These are phyloP conservation scores for Takifugu rubripes DNA, from an alignment of 2,797 vertebrate genomes.

Conservation along the genomic window DNA sequence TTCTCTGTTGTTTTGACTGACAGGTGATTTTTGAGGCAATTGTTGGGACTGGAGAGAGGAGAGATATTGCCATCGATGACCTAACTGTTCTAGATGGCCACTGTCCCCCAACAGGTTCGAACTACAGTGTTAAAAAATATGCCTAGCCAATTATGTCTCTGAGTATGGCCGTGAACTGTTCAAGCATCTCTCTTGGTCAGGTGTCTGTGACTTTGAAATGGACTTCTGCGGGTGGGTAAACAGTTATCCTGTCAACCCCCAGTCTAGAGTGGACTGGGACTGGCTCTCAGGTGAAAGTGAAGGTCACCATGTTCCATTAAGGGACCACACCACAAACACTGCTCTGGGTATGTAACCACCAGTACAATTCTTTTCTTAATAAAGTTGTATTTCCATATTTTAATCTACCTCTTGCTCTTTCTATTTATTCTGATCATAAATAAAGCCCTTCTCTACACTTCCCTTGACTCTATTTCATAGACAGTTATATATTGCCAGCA, in stretches of 20 bases:
- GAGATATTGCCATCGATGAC: slow-evolving; percentile 76
- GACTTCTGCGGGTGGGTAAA: slow-evolving; percentile 76
- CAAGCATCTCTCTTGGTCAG: slow-evolving; percentile 43
- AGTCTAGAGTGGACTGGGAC: slow-evolving; percentile 63
- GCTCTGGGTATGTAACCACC: slow-evolving; percentile 54
- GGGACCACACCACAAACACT: slow-evolving; percentile 71
- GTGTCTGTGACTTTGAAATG: slow-evolving; percentile 81
- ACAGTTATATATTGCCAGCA: too few relatives aligned
- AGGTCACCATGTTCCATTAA: accelerated
- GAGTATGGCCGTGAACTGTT: background rate
- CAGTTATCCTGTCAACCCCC: slow-evolving; percentile 31
- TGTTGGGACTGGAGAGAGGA: slow-evolving; percentile 47
- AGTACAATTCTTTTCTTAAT: too few relatives aligned
- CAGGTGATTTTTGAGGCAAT: slow-evolving; percentile 76
- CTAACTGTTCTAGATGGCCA: slow-evolving; percentile 65
- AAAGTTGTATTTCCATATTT: background rate
- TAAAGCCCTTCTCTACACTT: too few relatives aligned
- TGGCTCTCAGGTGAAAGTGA: slow-evolving; percentile 63
- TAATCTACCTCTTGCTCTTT: too few relatives aligned
- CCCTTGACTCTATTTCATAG: too few relatives aligned
- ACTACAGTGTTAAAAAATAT: background rate
- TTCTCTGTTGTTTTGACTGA: slow-evolving; percentile 20
- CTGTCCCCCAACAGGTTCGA: slow-evolving; percentile 70
- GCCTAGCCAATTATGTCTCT: background rate
- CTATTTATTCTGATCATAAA: too few relatives aligned